Evolutionary conservation across 2,888 invertebrate genomes (phyloP).

Genomic region (Phalera bucephala): DNA sequence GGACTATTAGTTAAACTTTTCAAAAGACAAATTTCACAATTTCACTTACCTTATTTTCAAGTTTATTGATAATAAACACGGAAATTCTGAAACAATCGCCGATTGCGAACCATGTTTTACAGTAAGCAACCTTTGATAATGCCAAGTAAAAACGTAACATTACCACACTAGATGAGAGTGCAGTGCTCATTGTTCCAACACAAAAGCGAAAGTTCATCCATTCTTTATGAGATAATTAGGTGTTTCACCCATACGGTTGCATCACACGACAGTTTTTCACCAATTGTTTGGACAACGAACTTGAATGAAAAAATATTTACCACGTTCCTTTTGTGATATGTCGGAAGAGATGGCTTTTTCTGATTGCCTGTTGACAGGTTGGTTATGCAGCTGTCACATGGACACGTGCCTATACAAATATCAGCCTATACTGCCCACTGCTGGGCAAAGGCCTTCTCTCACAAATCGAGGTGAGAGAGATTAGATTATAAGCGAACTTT

Average conservation of each 20-base stretch:
- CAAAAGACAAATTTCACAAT: no score
- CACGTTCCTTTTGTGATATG: slow-evolving; percentile 38
- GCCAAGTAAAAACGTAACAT: slow-evolving; percentile 59
- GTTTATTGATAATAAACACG: slow-evolving; percentile 8
- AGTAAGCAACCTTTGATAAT: slow-evolving; percentile 45
- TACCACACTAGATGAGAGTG: slow-evolving; percentile 66
- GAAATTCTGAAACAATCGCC: slow-evolving; percentile 22
- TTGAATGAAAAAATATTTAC: slow-evolving; percentile 33
- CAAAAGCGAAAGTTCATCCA: slow-evolving; percentile 81
- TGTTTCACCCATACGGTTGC: slow-evolving; percentile 74
- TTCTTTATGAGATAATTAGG: slow-evolving; percentile 75
- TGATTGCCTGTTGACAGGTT: slow-evolving; percentile 13
- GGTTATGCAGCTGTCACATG: slow-evolving; percentile 4
- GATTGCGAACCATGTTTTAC: slow-evolving; percentile 29
- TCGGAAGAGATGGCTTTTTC: slow-evolving; percentile 45
- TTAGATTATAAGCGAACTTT: no score
- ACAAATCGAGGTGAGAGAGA: no score
- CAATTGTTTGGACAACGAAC: slow-evolving; percentile 67
- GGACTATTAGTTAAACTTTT: no score
- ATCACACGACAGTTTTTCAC: slow-evolving; percentile 69
- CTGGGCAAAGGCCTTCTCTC: no score
- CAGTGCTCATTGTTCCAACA: slow-evolving; percentile 70
- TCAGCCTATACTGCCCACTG: no score
- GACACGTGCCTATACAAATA: slow-evolving; percentile 3
- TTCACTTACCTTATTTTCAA: no score